Conservation (phyloP, 2,888 invertebrate genomes). For the Idaea biselata region DNA sequence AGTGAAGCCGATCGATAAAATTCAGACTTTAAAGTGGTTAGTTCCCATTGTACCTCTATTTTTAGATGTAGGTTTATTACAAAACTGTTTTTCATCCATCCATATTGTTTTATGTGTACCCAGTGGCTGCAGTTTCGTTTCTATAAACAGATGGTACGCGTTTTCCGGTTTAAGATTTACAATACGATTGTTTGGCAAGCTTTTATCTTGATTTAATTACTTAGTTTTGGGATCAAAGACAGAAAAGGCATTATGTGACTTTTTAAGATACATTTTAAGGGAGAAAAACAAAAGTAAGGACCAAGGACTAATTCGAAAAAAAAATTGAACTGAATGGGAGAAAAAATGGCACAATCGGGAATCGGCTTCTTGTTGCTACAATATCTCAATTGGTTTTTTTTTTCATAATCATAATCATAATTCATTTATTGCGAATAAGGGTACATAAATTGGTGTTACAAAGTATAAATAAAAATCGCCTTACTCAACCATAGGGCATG, state of each 20-base stretch:
- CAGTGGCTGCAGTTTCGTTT: constrained; percentile 1
- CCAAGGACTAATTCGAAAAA: too few species aligned
- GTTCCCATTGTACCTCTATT: background rate
- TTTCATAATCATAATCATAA: too few species aligned
- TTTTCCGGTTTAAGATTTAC: background rate
- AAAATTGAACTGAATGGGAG: too few species aligned
- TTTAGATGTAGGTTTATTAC: background rate
- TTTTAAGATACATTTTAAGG: background rate
- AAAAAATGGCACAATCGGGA: too few species aligned
- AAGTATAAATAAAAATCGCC: too few species aligned
- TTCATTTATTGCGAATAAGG: too few species aligned
- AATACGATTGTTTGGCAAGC: background rate
- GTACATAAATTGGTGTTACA: too few species aligned
- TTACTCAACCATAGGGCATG: too few species aligned
- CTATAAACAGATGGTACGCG: background rate
- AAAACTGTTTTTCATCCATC: background rate
- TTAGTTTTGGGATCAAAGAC: background rate
- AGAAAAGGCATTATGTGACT: background rate
- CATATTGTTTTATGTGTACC: background rate
- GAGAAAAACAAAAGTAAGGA: background rate
- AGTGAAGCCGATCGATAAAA: background rate
- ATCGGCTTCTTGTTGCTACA: too few species aligned
- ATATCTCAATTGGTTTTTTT: too few species aligned
- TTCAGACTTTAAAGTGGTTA: background rate
- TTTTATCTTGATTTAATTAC: background rate